Evolutionary conservation across 1,140 invertebrate genomes (phyloP).

Genomic region (Aphidius gifuensis): DNA sequence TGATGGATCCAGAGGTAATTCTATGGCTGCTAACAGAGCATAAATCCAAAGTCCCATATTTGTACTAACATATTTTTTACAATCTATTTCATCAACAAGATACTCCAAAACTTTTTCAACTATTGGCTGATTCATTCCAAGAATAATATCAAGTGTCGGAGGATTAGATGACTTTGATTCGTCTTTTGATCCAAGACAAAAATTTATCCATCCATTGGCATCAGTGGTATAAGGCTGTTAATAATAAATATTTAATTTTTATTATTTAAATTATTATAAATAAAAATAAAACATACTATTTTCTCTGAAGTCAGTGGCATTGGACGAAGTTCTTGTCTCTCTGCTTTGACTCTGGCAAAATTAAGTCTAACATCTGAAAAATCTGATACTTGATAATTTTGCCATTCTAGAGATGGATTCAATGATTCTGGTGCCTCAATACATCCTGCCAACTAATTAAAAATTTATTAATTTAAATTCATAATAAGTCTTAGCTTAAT

Average conservation of each 20-base stretch:
- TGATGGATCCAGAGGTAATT: constrained; percentile 62
- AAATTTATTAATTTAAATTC: constrained; percentile 1
- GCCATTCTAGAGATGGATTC: constrained; percentile 53
- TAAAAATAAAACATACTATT: constrained; percentile 33
- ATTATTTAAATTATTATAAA: constrained; percentile 18
- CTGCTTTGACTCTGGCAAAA: constrained; percentile 36
- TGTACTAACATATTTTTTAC: constrained; percentile 37
- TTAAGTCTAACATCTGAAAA: constrained; percentile 57
- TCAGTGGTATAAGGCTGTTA: constrained; percentile 45
- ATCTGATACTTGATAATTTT: constrained; percentile 54
- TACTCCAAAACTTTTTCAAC: constrained; percentile 57
- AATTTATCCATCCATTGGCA: constrained; percentile 38
- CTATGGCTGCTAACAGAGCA: constrained; percentile 56
- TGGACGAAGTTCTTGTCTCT: constrained; percentile 33
- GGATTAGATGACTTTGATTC: constrained; percentile 23
- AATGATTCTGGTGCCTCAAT: constrained; percentile 51
- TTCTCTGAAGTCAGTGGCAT: constrained; percentile 23
- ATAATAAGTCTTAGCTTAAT: not conserved
- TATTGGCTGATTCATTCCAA: constrained; percentile 54
- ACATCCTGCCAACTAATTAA: constrained; percentile 45
- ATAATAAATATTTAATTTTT: constrained; percentile 21
- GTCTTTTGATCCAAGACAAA: constrained; percentile 32
- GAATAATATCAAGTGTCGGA: constrained; percentile 53
- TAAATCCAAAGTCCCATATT: constrained; percentile 61
- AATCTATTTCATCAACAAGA: constrained; percentile 53